Percentiles rank a stretch among this genome's conserved stretches.
Evolutionary conservation across 1,140 invertebrate species (phyloP).

Genomic region (Ostrea denselamellosa): DNA sequence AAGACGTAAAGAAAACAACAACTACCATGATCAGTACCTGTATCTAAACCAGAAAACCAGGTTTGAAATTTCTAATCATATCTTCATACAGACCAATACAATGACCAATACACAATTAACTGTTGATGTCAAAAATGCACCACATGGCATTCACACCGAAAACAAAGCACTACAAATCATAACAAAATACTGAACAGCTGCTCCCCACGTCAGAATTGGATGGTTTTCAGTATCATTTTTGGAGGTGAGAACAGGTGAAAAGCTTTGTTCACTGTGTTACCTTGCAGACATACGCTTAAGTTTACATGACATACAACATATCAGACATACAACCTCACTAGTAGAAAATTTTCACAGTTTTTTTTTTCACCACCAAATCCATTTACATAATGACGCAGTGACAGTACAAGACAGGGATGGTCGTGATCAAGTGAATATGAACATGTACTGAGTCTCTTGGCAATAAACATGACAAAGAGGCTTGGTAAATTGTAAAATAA

Average conservation of each 20-base stretch:
- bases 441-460: too few species aligned
- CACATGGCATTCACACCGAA: not conserved
- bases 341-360: not conserved
- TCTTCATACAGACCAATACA: too few species aligned
- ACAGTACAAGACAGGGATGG: too few species aligned
- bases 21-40: too few species aligned
- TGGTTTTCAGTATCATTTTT: not conserved
- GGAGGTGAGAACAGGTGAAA: constrained; percentile 15
- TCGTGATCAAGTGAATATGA: too few species aligned
- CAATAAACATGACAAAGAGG: too few species aligned
- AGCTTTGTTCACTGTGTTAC: not conserved
- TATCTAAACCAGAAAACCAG: too few species aligned
- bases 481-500: too few species aligned
- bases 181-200: not conserved
- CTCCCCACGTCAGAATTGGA: not conserved
- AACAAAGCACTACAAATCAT: not conserved
- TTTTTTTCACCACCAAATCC: too few species aligned
- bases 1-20: too few species aligned
- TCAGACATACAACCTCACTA: not conserved
- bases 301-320: not conserved
- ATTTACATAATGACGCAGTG: too few species aligned
- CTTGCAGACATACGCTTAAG: not conserved
- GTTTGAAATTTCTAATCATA: too few species aligned
- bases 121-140: not conserved
- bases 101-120: not conserved